Conservation (phyloP, 2,113 vertebrate genomes). For the Neogale vison region DNA sequence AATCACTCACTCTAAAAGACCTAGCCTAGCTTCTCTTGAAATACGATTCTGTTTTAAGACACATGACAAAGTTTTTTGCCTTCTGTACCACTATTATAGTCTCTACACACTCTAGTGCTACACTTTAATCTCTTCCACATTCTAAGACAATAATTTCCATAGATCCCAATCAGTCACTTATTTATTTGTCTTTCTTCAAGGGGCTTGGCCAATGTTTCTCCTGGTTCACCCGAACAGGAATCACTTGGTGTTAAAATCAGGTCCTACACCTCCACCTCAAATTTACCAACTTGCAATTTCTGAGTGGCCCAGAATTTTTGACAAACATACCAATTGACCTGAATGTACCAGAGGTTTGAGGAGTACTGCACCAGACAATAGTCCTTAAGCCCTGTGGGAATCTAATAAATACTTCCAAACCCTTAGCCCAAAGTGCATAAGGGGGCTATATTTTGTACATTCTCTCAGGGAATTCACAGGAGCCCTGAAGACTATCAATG, state of each 20-base stretch:
- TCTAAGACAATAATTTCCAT: slow-evolving; percentile 7
- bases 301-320: background rate
- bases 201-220: background rate
- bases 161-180: background rate
- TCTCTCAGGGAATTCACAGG: background rate
- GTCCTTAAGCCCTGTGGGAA: background rate
- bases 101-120: background rate
- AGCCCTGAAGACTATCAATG: background rate
- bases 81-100: background rate
- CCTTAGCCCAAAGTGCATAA: background rate
- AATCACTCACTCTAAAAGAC: slow-evolving; percentile 27
- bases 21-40: background rate
- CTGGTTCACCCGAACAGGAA: slow-evolving; percentile 2
- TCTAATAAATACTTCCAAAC: background rate
- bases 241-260: background rate
- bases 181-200: background rate
- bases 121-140: background rate
- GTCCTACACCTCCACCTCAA: background rate
- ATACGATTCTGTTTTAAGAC: background rate
- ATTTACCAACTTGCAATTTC: background rate
- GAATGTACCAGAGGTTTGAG: background rate
- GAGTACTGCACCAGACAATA: background rate
- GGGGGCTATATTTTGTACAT: background rate
- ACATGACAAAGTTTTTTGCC: background rate
- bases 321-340: background rate